Evolutionary conservation across 2,113 vertebrate species (phyloP).

Genomic region (Eudyptes chrysolophus): DNA sequence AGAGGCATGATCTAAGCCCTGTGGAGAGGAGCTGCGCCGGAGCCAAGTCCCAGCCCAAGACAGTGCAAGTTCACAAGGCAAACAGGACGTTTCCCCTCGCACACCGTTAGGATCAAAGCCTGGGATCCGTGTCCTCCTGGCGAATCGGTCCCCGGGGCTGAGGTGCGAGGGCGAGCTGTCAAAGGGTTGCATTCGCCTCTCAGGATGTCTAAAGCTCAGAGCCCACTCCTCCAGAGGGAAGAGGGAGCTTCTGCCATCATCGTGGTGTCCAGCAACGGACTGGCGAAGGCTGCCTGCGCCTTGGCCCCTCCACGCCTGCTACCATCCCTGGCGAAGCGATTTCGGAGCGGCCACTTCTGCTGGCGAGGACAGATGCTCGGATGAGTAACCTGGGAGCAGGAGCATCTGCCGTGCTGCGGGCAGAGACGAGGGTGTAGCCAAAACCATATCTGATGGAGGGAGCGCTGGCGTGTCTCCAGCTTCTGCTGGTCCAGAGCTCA

Average conservation of each 20-base stretch:
- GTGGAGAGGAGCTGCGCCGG: rapidly evolving
- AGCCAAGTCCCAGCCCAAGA: background rate
- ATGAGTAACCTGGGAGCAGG: background rate
- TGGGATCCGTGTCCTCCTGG: background rate
- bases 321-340: rapidly evolving
- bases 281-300: rapidly evolving
- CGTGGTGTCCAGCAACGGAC: background rate
- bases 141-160: rapidly evolving
- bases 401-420: background rate
- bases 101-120: background rate
- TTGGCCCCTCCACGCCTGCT: rapidly evolving
- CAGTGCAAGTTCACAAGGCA: background rate
- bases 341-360: background rate
- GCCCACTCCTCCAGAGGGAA: background rate
- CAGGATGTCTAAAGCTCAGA: background rate
- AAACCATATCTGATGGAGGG: rapidly evolving
- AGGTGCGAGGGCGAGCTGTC: background rate
- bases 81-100: background rate
- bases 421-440: background rate
- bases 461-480: rapidly evolving
- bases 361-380: background rate
- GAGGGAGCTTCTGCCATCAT: background rate
- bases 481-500: background rate
- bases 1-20: background rate
- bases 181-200: background rate